phyloP scores from a whole-genome alignment of 2,113 vertebrate species.

The Heterotilapia buettikoferi region DNA sequence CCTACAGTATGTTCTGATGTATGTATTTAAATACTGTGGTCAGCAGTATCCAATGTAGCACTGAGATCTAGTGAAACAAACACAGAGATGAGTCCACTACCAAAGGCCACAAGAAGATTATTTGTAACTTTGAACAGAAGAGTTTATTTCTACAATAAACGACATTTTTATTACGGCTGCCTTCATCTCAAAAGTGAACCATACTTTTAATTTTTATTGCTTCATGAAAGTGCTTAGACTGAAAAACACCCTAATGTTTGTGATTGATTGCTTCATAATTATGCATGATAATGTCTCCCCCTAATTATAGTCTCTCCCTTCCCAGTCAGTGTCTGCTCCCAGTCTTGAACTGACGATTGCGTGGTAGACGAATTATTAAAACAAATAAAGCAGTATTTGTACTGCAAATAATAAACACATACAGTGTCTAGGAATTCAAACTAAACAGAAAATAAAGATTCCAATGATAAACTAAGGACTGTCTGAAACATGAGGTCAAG shows the following conservation, averaged over 20 bases:
- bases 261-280: not conserved
- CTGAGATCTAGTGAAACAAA: not conserved
- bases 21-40: not conserved
- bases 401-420: not conserved
- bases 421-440: not conserved
- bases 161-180: not conserved
- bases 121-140: not conserved
- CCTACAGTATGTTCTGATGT: not conserved
- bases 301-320: not conserved
- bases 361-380: not conserved
- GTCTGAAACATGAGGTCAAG: not conserved
- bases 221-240: not conserved
- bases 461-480: not conserved
- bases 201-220: not conserved
- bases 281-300: not conserved
- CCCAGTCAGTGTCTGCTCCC: not conserved
- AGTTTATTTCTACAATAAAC: not conserved
- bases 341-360: not conserved
- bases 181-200: not conserved
- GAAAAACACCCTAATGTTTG: not conserved
- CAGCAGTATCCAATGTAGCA: not conserved
- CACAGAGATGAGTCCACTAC: not conserved
- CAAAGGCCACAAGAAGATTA: not conserved
- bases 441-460: not conserved
- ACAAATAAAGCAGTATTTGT: not conserved